phyloP scores from a whole-genome alignment of 2,888 invertebrate genomes.

The Iphiclides podalirius region DNA sequence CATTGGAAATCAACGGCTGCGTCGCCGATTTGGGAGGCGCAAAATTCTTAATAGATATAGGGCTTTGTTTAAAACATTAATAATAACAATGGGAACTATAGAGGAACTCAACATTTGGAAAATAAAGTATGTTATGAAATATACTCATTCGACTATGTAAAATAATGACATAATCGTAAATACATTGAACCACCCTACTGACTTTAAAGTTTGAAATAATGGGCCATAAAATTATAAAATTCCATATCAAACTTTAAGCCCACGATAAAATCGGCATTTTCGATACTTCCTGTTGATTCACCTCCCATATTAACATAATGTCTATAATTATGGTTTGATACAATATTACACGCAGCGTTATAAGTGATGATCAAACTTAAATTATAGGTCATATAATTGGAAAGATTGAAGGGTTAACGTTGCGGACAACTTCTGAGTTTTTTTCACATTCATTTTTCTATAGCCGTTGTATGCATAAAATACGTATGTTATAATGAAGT shows the following conservation, averaged over 20 bases:
- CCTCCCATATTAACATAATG: constrained; percentile 25
- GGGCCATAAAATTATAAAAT: constrained; percentile 12
- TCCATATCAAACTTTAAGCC: constrained; percentile 6
- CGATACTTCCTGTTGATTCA: constrained; percentile 21
- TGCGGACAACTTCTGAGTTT: not conserved
- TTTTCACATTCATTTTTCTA: not conserved
- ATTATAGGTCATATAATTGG: constrained; percentile 31
- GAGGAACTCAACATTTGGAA: too few species aligned
- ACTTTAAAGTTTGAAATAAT: too few species aligned
- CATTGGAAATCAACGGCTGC: too few species aligned
- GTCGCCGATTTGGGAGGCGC: too few species aligned
- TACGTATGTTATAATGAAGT: not conserved
- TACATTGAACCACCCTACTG: too few species aligned
- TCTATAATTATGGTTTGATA: constrained; percentile 36
- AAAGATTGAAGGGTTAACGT: constrained; percentile 32
- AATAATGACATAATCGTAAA: too few species aligned
- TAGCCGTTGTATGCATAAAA: not conserved
- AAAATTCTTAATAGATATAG: too few species aligned
- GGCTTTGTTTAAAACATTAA: too few species aligned
- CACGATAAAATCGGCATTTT: constrained; percentile 21
- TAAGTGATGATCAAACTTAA: constrained; percentile 35
- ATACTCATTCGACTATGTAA: too few species aligned
- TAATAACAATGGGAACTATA: too few species aligned
- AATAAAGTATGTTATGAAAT: too few species aligned
- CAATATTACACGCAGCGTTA: constrained; percentile 38